Conservation (phyloP, 2,797 vertebrate genomes). For the Argya squamiceps region DNA sequence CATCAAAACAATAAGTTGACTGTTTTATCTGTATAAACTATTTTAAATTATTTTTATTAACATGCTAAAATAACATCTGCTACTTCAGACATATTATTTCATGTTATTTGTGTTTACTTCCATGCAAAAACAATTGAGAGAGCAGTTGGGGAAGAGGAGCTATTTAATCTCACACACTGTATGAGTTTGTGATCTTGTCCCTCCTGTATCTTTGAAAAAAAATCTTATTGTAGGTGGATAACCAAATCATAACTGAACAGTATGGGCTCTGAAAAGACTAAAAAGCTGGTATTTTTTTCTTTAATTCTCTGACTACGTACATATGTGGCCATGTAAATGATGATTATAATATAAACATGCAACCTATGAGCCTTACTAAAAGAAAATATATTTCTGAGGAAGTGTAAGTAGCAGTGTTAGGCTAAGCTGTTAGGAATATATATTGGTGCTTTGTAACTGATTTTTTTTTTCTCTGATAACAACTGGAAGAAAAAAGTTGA, state of each 20-base stretch:
- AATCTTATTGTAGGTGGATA: neutral
- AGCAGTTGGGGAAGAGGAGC: neutral
- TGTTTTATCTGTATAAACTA: neutral
- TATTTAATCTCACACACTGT: fast-evolving
- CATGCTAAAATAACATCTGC: neutral
- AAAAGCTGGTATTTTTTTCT: neutral
- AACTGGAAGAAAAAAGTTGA: neutral
- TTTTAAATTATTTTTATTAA: neutral
- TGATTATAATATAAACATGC: neutral
- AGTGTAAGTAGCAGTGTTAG: neutral
- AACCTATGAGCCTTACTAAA: neutral
- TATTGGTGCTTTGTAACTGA: neutral
- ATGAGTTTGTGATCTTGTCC: neutral
- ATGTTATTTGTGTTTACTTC: neutral
- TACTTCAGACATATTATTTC: neutral
- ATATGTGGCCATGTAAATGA: neutral
- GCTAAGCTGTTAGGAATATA: neutral
- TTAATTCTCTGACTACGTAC: neutral
- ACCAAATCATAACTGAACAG: neutral
- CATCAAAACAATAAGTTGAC: neutral
- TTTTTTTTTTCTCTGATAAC: neutral
- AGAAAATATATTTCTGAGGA: neutral
- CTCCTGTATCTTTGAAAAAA: neutral
- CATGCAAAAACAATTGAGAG: neutral
- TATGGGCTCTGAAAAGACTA: neutral